These are phyloP conservation scores for Phaedon cochleariae DNA, from an alignment of 2,888 invertebrate genomes.

Conservation along the genomic window DNA sequence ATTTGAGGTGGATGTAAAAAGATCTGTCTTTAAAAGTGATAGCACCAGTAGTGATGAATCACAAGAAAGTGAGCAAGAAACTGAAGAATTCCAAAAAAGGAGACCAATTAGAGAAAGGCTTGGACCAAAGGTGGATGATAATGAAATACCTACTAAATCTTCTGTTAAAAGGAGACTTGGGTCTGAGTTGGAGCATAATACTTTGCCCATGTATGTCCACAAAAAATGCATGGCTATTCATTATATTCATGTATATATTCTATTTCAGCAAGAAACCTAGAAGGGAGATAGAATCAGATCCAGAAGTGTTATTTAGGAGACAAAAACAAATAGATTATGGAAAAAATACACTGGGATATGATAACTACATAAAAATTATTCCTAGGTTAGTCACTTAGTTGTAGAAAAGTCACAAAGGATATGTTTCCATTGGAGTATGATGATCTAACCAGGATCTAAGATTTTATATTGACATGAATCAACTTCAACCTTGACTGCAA, in stretches of 20 bases:
- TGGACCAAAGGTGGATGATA: constrained; percentile 26
- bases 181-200: constrained; percentile 7
- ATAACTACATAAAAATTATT: constrained; percentile 74
- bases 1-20: neutral
- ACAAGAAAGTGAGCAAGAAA: neutral
- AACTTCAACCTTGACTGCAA: no score
- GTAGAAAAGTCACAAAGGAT: no score
- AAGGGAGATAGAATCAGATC: constrained; percentile 72
- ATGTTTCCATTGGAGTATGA: no score
- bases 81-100: constrained; percentile 14
- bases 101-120: constrained; percentile 32
- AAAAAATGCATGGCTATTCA: neutral
- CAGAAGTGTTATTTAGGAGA: constrained; percentile 74
- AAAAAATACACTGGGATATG: constrained; percentile 89
- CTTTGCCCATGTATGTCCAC: constrained; percentile 25
- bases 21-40: constrained; percentile 7
- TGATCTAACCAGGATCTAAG: no score
- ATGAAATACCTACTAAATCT: neutral
- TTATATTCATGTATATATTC: constrained; percentile 3
- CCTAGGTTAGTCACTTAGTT: constrained; percentile 69
- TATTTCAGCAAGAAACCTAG: constrained; percentile 31
- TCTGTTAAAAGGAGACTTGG: constrained; percentile 30
- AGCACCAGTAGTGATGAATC: constrained; percentile 1
- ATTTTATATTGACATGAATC: no score
- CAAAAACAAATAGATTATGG: constrained; percentile 97